These are phyloP conservation scores for Selenia dentaria DNA, from an alignment of 2,888 invertebrate genomes.

Conservation along the genomic window DNA sequence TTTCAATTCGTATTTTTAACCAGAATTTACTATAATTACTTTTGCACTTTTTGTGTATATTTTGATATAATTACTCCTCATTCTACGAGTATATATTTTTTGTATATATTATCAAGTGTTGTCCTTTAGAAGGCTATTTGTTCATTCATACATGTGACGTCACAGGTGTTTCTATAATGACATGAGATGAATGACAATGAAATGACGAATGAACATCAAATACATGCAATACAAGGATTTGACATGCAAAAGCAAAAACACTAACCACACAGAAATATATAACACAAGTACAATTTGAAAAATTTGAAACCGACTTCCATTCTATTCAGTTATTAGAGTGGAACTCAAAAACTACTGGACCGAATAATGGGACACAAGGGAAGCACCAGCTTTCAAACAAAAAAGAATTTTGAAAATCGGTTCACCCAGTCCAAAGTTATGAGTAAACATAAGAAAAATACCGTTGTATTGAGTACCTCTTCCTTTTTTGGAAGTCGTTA, in stretches of 20 bases:
- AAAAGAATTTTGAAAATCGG: too few relatives aligned
- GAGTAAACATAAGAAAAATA: too few relatives aligned
- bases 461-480: too few relatives aligned
- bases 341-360: too few relatives aligned
- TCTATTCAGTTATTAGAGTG: too few relatives aligned
- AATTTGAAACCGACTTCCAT: too few relatives aligned
- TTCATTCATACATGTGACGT: slow-evolving; percentile 36
- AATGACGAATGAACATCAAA: slow-evolving; percentile 17
- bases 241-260: not conserved
- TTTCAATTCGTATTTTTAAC: not conserved
- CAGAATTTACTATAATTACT: not conserved
- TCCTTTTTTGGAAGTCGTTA: too few relatives aligned
- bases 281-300: too few relatives aligned
- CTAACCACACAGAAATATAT: too few relatives aligned
- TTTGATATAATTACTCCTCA: slow-evolving; percentile 26
- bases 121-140: slow-evolving; percentile 29
- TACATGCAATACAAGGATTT: not conserved
- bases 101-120: slow-evolving; percentile 33
- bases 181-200: slow-evolving; percentile 35
- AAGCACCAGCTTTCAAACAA: too few relatives aligned
- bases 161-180: slow-evolving; percentile 31
- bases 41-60: slow-evolving; percentile 7
- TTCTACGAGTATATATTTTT: slow-evolving; percentile 11
- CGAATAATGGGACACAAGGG: too few relatives aligned
- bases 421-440: too few relatives aligned